These are phyloP conservation scores for Diplosoma virens DNA, from an alignment of 23 tunicate genomes.

Conservation along the genomic window DNA sequence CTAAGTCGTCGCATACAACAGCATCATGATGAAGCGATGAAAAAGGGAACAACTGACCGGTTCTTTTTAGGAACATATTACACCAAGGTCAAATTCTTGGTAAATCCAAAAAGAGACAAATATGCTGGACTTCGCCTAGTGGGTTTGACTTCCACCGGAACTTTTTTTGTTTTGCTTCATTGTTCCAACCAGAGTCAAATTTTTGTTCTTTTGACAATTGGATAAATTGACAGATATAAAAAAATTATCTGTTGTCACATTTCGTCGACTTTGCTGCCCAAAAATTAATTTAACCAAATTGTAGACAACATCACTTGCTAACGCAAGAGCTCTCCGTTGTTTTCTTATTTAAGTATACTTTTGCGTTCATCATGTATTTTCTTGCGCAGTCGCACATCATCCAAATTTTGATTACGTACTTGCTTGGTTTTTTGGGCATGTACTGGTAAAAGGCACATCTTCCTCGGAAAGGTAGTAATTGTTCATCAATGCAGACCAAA, in stretches of 20 bases:
- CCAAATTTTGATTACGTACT: conserved; percentile 9
- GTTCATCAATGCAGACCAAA: conserved; percentile 14
- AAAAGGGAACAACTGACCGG: conserved; percentile 9
- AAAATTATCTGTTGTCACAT: conserved; percentile 11
- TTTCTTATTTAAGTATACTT: not conserved
- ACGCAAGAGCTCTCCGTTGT: conserved; percentile 1
- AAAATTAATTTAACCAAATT: not conserved
- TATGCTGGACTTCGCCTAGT: not conserved
- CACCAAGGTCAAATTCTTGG: not conserved
- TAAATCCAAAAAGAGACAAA: not conserved
- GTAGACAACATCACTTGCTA: conserved; percentile 1
- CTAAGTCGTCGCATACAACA: conserved; percentile 7
- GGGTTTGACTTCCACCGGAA: not conserved
- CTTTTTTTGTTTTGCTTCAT: conserved; percentile 9
- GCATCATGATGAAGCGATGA: conserved; percentile 17
- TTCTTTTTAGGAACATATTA: conserved; percentile 7
- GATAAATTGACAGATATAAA: not conserved
- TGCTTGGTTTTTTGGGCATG: conserved; percentile 10
- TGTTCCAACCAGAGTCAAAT: conserved; percentile 4
- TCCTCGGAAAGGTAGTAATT: conserved; percentile 17
- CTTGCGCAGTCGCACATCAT: conserved; percentile 19
- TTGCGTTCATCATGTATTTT: conserved; percentile 14
- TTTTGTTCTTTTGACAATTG: not conserved
- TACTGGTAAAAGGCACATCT: not conserved
- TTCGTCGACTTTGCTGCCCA: conserved; percentile 4